These are phyloP conservation scores for rat (Rattus norvegicus) DNA, from an alignment of 2,113 vertebrate genomes.

Conservation along the genomic window DNA sequence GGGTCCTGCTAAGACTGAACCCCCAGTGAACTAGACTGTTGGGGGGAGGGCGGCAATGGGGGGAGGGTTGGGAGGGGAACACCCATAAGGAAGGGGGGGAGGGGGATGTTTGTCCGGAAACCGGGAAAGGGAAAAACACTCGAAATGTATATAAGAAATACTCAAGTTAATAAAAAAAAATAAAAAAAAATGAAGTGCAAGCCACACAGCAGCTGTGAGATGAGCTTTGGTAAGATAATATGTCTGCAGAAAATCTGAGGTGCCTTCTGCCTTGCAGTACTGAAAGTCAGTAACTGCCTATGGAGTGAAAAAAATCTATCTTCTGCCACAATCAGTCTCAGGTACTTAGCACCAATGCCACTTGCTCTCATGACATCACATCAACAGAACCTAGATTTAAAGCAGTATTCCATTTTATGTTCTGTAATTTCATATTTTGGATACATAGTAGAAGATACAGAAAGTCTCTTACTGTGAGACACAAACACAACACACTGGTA, in stretches of 20 bases:
- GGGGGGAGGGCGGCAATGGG: too few relatives aligned
- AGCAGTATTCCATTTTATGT: neutral
- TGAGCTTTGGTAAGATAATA: neutral
- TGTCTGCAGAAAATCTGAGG: neutral
- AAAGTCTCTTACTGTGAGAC: neutral
- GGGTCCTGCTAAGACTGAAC: too few relatives aligned
- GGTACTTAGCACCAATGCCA: neutral
- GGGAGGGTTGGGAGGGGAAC: too few relatives aligned
- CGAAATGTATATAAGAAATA: too few relatives aligned
- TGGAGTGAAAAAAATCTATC: neutral
- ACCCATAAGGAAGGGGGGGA: too few relatives aligned
- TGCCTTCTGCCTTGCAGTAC: neutral
- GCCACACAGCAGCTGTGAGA: neutral
- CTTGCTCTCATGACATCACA: neutral
- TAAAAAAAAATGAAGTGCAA: neutral
- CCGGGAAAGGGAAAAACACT: too few relatives aligned
- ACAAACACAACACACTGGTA: neutral
- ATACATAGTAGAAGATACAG: neutral
- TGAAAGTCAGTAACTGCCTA: neutral
- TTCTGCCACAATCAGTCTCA: neutral
- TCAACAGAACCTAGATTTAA: neutral
- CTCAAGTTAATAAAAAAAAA: too few relatives aligned
- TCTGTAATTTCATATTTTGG: neutral
- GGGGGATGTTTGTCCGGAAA: too few relatives aligned
- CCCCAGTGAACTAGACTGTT: too few relatives aligned